A percentile compares a stretch with the other conserved stretches of the same genome.
Evolutionary conservation across 2,797 vertebrate species (phyloP).

Genomic region (Hypotaenidia philippensis): DNA sequence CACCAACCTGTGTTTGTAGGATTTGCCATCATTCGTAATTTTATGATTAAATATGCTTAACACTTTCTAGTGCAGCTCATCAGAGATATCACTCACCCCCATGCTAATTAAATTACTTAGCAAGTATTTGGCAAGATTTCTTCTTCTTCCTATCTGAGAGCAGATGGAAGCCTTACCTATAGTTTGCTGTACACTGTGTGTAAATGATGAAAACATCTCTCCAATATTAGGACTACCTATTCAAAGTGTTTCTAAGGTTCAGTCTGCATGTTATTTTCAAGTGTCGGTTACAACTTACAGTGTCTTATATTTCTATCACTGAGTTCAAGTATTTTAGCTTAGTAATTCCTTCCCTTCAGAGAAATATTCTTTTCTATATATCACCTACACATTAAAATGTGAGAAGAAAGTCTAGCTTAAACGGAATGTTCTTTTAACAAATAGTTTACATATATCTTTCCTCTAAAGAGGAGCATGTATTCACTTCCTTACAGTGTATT

Average conservation of each 20-base stretch:
- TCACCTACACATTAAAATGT: not conserved
- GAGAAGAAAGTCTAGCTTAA: not conserved
- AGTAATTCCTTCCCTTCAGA: not conserved
- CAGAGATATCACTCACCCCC: not conserved
- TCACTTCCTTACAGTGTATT: not conserved
- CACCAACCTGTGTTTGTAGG: not conserved
- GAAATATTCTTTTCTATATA: not conserved
- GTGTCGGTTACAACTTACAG: not conserved
- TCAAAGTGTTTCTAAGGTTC: not conserved
- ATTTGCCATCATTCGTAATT: not conserved
- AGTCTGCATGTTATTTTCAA: not conserved
- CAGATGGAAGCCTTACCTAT: not conserved
- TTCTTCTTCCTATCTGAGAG: not conserved
- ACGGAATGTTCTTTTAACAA: not conserved
- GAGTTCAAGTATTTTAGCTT: not conserved
- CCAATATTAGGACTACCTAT: not conserved
- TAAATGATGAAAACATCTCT: not conserved
- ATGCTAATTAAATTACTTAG: not conserved
- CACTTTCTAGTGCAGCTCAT: not conserved
- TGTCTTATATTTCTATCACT: not conserved
- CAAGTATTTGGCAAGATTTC: not conserved
- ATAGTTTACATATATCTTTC: not conserved
- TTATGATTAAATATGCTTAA: not conserved
- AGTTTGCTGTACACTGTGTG: not conserved
- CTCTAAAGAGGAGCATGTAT: not conserved